A percentile compares a stretch with the other conserved stretches of the same genome.
phyloP scores from a whole-genome alignment of 2,113 vertebrate genomes.

The Ahaetulla prasina region DNA sequence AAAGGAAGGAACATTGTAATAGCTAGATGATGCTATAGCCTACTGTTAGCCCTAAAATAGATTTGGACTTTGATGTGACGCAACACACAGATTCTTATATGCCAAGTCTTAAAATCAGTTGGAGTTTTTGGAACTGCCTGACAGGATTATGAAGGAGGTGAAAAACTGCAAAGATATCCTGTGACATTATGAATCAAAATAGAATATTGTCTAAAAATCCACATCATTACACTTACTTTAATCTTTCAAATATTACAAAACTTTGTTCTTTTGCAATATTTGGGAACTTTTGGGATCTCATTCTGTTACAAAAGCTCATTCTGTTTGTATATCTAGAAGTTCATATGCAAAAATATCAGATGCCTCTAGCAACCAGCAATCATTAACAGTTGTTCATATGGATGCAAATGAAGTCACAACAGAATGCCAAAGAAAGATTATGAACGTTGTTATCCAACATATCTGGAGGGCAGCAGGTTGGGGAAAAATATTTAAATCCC shows the following conservation, averaged over 20 bases:
- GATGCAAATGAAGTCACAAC: neutral
- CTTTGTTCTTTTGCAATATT: neutral
- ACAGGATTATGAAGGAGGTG: neutral
- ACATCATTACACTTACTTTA: neutral
- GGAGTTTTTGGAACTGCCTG: neutral
- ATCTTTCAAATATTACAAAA: neutral
- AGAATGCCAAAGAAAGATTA: neutral
- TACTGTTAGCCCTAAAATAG: neutral
- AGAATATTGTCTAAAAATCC: neutral
- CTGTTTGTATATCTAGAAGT: neutral
- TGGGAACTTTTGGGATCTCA: too few species aligned
- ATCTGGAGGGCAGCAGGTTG: neutral
- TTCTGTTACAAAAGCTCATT: neutral
- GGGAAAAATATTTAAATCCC: neutral
- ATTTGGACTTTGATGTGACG: neutral
- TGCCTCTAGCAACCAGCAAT: neutral
- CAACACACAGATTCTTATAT: neutral
- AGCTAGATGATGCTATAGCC: neutral
- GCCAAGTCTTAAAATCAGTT: neutral
- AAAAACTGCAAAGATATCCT: neutral
- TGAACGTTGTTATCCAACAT: neutral
- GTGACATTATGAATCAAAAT: neutral
- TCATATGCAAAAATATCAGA: neutral
- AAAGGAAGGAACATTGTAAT: neutral
- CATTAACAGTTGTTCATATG: neutral